These are phyloP conservation scores for Vollenhovia emeryi DNA, from an alignment of 1,140 invertebrate species.

Conservation along the genomic window DNA sequence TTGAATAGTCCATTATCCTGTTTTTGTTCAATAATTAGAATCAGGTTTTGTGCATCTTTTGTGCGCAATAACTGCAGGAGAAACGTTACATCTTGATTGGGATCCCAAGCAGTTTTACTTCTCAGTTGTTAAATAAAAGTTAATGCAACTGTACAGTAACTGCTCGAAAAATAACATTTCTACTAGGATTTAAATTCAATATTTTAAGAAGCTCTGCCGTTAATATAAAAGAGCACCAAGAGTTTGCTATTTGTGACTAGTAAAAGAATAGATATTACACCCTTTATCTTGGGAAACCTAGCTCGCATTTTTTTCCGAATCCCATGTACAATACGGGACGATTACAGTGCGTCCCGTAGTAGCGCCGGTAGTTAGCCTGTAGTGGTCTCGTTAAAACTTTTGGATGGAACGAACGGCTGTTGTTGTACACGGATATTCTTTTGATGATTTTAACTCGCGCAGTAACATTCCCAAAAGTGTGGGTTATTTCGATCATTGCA, in stretches of 20 bases:
- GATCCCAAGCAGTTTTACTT: no score
- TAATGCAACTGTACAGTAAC: no score
- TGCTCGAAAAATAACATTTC: no score
- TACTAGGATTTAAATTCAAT: no score
- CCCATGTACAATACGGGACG: not conserved
- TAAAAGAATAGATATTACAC: not conserved
- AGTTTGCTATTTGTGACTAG: not conserved
- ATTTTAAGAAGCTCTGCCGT: no score
- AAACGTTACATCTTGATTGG: no score
- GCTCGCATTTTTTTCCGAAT: not conserved
- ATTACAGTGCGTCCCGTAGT: not conserved
- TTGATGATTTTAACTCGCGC: conserved; percentile 6
- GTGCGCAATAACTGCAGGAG: no score
- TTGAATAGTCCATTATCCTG: no score
- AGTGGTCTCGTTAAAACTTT: conserved; percentile 48
- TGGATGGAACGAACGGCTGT: not conserved
- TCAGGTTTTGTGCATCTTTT: no score
- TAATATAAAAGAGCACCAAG: no score
- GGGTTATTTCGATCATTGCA: not conserved
- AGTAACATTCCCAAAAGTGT: not conserved
- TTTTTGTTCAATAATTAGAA: no score
- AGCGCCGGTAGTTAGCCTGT: not conserved
- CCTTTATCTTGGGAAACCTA: not conserved
- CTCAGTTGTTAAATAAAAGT: no score
- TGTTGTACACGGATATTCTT: conserved; percentile 12